Percentiles rank a stretch among this genome's conserved stretches.
phyloP scores from a whole-genome alignment of 2,888 invertebrate species.

The Petrophora chlorosata region DNA sequence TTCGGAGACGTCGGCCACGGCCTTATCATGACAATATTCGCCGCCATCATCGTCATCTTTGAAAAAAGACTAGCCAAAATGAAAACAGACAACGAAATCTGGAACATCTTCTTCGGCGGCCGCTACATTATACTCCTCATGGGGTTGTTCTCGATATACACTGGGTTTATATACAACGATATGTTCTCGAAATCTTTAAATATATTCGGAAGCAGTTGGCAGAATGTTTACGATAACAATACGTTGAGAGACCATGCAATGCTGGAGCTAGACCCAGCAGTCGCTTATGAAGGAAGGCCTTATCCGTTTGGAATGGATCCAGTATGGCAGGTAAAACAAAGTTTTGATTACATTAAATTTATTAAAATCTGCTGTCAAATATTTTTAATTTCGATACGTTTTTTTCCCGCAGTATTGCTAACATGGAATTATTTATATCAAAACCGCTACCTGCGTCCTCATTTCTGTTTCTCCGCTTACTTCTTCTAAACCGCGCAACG shows the following conservation, averaged over 20 bases:
- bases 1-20: conserved; percentile 91
- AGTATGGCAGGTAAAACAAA: conserved; percentile 87
- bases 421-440: too few relatives aligned
- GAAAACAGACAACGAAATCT: conserved; percentile 85
- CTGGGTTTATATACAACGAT: conserved; percentile 90
- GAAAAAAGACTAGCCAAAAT: conserved; percentile 83
- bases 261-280: conserved; percentile 75
- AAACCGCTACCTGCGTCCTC: too few relatives aligned
- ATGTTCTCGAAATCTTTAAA: conserved; percentile 88
- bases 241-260: conserved; percentile 53
- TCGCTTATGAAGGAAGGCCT: conserved; percentile 70
- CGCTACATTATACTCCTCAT: conserved; percentile 89
- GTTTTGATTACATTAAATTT: too few relatives aligned
- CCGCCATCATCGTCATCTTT: conserved; percentile 84
- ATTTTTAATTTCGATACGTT: too few relatives aligned
- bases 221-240: conserved; percentile 61
- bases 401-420: too few relatives aligned
- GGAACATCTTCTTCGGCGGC: conserved; percentile 88
- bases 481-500: too few relatives aligned
- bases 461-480: too few relatives aligned
- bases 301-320: conserved; percentile 90
- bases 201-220: conserved; percentile 87
- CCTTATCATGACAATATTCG: conserved; percentile 86
- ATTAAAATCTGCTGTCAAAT: too few relatives aligned
- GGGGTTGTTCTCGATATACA: conserved; percentile 90